Percentiles rank a stretch among this genome's conserved stretches.
Conservation (phyloP, 2,113 vertebrate genomes). For the Myocastor coypus region DNA sequence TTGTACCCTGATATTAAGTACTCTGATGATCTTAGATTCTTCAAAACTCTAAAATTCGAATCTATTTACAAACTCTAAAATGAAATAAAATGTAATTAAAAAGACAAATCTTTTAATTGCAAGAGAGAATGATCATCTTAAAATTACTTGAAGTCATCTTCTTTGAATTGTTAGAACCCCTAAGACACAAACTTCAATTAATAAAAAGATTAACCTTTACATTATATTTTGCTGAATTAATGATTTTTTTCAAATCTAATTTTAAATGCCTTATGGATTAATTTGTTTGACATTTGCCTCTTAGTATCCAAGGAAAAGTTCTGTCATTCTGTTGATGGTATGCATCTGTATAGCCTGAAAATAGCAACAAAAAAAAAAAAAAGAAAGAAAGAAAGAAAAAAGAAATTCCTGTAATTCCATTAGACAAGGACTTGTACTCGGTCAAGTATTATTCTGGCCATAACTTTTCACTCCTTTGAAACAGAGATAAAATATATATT, state of each 20-base stretch:
- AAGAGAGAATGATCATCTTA: background rate
- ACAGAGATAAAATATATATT: background rate
- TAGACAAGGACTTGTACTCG: background rate
- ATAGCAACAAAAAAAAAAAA: too few species aligned
- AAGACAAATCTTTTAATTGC: background rate
- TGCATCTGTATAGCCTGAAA: background rate
- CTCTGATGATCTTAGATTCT: background rate
- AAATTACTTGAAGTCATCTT: slow-evolving; percentile 20
- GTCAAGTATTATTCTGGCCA: background rate
- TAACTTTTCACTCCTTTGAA: background rate
- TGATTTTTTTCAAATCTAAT: background rate
- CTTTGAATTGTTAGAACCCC: background rate
- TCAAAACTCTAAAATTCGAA: slow-evolving; percentile 14
- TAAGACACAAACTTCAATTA: background rate
- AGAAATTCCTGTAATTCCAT: background rate
- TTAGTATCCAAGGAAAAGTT: background rate
- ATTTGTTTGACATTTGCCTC: background rate
- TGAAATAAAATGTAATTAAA: background rate
- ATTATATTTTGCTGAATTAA: background rate
- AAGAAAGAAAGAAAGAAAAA: too few species aligned
- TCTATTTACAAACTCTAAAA: background rate
- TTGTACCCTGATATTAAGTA: background rate
- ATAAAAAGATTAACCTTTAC: slow-evolving; percentile 24
- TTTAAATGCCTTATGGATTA: background rate
- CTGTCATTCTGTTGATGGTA: background rate